These are phyloP conservation scores for Subanguina moxae DNA, from an alignment of 1,140 invertebrate genomes.

Conservation along the genomic window DNA sequence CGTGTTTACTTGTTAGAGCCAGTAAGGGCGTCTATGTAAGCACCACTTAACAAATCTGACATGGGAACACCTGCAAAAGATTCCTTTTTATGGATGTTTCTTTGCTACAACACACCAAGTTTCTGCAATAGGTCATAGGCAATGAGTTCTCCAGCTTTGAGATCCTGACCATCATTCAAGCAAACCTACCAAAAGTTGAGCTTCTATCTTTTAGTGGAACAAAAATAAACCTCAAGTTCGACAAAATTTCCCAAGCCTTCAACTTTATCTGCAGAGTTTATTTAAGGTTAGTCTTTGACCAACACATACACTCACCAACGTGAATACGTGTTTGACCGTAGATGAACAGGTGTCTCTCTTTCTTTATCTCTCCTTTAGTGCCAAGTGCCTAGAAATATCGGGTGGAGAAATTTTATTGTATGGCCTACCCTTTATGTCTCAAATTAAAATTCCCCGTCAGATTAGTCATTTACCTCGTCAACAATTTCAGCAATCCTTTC, in stretches of 20 bases:
- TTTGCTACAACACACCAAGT: slow-evolving; percentile 65
- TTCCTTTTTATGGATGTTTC: neutral
- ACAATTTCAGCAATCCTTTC: no score
- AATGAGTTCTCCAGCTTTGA: slow-evolving; percentile 70
- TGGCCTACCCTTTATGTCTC: no score
- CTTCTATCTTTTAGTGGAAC: slow-evolving; percentile 61
- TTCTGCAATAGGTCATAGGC: slow-evolving; percentile 69
- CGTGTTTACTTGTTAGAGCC: slow-evolving; percentile 4
- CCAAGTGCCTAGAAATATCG: slow-evolving; percentile 60
- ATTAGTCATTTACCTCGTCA: no score
- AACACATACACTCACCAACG: slow-evolving; percentile 29
- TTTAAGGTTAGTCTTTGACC: slow-evolving; percentile 4
- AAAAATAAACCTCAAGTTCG: slow-evolving; percentile 70
- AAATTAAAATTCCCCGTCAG: no score
- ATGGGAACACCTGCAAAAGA: slow-evolving; percentile 36
- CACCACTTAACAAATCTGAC: slow-evolving; percentile 70
- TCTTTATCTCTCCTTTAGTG: slow-evolving; percentile 68
- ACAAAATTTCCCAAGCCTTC: slow-evolving; percentile 76
- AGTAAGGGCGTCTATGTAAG: slow-evolving; percentile 71
- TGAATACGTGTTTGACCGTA: slow-evolving; percentile 81
- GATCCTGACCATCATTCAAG: slow-evolving; percentile 67
- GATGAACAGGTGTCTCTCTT: slow-evolving; percentile 72
- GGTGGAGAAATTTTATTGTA: no score
- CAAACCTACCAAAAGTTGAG: slow-evolving; percentile 63
- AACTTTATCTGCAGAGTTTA: slow-evolving; percentile 70